Percentiles rank a stretch among this genome's conserved stretches.
phyloP scores from a whole-genome alignment of 2,888 invertebrate species.

The Nomada goodeniana region DNA sequence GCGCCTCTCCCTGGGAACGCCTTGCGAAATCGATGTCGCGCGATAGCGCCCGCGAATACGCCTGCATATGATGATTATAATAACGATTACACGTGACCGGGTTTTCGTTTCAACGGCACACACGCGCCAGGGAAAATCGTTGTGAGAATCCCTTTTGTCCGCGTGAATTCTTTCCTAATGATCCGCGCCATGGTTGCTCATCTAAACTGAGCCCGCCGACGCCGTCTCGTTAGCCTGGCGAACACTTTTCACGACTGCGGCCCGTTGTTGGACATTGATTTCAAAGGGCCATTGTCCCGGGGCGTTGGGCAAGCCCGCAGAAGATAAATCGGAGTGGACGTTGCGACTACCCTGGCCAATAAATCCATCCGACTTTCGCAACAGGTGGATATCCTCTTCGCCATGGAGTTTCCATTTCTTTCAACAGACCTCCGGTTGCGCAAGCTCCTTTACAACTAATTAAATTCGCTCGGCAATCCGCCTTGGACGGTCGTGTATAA shows the following conservation, averaged over 20 bases:
- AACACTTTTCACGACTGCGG: neutral
- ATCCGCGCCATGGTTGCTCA: constrained; percentile 26
- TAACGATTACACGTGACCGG: constrained; percentile 75
- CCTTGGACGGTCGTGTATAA: too few species aligned
- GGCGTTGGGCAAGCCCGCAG: constrained; percentile 48
- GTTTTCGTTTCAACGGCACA: constrained; percentile 69
- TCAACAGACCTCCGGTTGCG: constrained; percentile 56
- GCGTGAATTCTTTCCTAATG: constrained; percentile 45
- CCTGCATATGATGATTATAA: constrained; percentile 72
- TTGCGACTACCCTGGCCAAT: constrained; percentile 57
- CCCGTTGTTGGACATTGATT: constrained; percentile 62
- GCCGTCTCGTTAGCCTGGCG: neutral
- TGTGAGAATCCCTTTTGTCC: constrained; percentile 56
- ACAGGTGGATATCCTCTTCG: constrained; percentile 68
- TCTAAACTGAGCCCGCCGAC: neutral
- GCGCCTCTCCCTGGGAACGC: constrained; percentile 77
- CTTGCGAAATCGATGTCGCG: constrained; percentile 81
- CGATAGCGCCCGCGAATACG: constrained; percentile 77
- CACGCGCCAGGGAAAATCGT: constrained; percentile 67
- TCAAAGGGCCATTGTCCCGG: constrained; percentile 58
- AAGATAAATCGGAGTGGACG: constrained; percentile 64
- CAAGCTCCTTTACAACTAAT: constrained; percentile 43
- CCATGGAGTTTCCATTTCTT: constrained; percentile 53
- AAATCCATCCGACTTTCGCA: constrained; percentile 64
- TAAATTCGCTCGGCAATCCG: constrained; percentile 33